Conservation (phyloP, 2,888 invertebrate species). For the Spisula solida region DNA sequence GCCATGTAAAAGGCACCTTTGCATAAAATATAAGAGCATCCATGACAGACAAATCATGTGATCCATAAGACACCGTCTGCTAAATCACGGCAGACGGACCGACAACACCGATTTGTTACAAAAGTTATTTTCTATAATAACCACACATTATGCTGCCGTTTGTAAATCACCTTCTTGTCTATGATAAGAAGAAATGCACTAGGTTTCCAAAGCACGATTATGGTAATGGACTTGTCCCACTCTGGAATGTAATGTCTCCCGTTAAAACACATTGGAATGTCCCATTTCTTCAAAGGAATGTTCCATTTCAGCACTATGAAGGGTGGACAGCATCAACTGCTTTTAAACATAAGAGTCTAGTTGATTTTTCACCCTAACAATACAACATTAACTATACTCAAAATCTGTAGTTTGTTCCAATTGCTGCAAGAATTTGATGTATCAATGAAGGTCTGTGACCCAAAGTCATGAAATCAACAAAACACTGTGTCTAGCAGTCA, state of each 20-base stretch:
- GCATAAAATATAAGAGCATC: conserved; percentile 38
- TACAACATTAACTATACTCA: conserved; percentile 37
- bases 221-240: conserved; percentile 23
- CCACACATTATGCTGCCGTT: background rate
- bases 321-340: conserved; percentile 28
- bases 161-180: background rate
- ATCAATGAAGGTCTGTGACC: conserved; percentile 73
- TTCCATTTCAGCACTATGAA: conserved; percentile 48
- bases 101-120: conserved; percentile 9
- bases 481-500: conserved; percentile 60
- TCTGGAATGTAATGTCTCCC: conserved; percentile 14
- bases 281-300: conserved; percentile 60
- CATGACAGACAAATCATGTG: conserved; percentile 16
- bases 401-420: conserved; percentile 65
- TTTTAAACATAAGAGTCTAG: conserved; percentile 21
- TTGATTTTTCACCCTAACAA: conserved; percentile 13
- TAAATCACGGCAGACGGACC: background rate
- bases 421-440: conserved; percentile 45
- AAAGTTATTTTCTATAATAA: background rate
- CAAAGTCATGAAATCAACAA: conserved; percentile 67
- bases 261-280: conserved; percentile 40
- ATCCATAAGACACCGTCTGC: background rate
- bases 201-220: conserved; percentile 14
- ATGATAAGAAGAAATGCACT: conserved; percentile 3
- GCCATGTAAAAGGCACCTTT: conserved; percentile 48